phyloP scores from a whole-genome alignment of 2,113 vertebrate genomes.

The Struthidea cinerea region DNA sequence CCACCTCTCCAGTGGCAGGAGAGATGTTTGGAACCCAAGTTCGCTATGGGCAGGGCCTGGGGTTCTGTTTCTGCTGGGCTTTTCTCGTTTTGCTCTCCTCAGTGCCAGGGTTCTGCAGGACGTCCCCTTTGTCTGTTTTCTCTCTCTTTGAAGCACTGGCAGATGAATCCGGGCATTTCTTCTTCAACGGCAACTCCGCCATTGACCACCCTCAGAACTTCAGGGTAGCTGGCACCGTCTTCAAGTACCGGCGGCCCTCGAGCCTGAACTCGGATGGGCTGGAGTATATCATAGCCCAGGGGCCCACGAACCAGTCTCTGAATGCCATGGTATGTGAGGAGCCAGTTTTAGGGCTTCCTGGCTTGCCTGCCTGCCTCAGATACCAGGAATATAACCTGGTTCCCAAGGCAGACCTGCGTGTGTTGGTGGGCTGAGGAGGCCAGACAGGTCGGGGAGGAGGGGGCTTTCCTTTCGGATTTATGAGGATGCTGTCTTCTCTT shows the following conservation, averaged over 20 bases:
- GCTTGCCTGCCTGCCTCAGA: not conserved
- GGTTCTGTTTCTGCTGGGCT: not conserved
- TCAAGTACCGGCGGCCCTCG: slow-evolving; percentile 85
- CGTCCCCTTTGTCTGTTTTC: not conserved
- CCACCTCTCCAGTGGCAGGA: not conserved
- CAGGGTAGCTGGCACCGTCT: slow-evolving; percentile 83
- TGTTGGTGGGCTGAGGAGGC: not conserved
- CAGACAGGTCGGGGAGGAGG: rapidly evolving
- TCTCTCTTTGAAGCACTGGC: slow-evolving; percentile 76
- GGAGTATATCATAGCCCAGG: slow-evolving; percentile 87
- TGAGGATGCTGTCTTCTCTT: not conserved
- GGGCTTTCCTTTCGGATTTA: not conserved
- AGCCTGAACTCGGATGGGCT: slow-evolving; percentile 80
- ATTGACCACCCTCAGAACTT: slow-evolving; percentile 90
- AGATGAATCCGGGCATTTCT: slow-evolving; percentile 84
- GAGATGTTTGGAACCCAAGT: not conserved
- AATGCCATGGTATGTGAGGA: slow-evolving; percentile 79
- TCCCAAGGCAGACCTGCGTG: not conserved
- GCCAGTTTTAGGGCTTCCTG: not conserved
- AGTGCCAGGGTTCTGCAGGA: not conserved
- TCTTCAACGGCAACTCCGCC: slow-evolving; percentile 85
- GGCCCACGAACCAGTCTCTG: slow-evolving; percentile 85
- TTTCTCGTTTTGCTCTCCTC: not conserved
- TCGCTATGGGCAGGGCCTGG: rapidly evolving
- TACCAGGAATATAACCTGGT: not conserved